Evolutionary conservation across 2,113 vertebrate genomes (phyloP), one percentile per base, ranked within the genome.

Genomic region (Perccottus glenii): DNA sequence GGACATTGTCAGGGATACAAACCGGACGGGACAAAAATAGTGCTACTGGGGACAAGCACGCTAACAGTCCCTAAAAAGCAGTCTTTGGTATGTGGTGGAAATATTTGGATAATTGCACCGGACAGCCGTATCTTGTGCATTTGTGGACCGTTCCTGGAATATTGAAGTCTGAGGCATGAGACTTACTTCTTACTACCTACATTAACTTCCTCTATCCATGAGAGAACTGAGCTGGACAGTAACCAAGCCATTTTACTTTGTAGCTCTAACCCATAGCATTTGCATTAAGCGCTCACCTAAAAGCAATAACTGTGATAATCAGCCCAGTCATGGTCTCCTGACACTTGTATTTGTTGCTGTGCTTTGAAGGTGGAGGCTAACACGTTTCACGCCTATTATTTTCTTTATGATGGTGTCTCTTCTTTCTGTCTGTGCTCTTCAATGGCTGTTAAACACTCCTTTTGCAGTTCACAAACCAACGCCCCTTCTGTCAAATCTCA

Each of bases 241-340:
- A 80, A 78, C 70, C 75, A 67, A 87, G 84, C 86, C 83, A 82
- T 85, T 72, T 74, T 27, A 65, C 67, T 79, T 79, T 9, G 40
- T 88, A 83, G 74, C 75, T 78, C 75, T 88, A 84, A 86, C 73
- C 68, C 79, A 79, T 80, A 85, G 75, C 71, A 81, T 86, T 81
- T 88, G 68, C 81, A 83, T 85, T 82, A 67, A 68, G 70, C 85
- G 72, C 66, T 78, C 84, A 87, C 83, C 73, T 78, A 73, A 87
- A 83, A 90, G 90, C 90, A 92, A 92, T 91, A 92, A 90, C 81
- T 38, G 77, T 70, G 42, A 77, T 79, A 68, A 81, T 81, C 76
- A 71, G 66, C 81, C 65, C 42, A 69, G 11, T 12, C 19, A 61
- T 52, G 84, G 73, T 64, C 71, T 85, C 84, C 67, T 45, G 60